These are phyloP conservation scores for Philaethria dido DNA, from an alignment of 2,888 invertebrate genomes.

Conservation along the genomic window DNA sequence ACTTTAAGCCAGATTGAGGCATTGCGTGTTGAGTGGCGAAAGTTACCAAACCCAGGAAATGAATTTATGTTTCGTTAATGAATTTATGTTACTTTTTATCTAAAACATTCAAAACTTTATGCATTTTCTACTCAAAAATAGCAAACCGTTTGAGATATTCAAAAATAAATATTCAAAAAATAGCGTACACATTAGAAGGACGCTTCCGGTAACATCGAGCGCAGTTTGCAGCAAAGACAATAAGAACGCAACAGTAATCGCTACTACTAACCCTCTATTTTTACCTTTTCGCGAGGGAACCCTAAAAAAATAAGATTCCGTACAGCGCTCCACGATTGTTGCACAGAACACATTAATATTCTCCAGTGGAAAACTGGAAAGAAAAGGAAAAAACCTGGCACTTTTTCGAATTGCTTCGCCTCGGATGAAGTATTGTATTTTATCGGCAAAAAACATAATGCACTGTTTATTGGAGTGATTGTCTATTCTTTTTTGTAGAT, in stretches of 20 bases:
- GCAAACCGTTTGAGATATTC: no score
- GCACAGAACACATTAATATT: constrained; percentile 43
- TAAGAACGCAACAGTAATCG: constrained; percentile 37
- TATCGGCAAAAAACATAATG: constrained; percentile 42
- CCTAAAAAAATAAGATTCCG: constrained; percentile 44
- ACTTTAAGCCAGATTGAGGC: no score
- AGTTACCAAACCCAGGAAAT: no score
- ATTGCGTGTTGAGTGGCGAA: no score
- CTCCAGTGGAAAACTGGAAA: constrained; percentile 39
- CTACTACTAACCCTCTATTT: constrained; percentile 32
- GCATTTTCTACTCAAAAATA: no score
- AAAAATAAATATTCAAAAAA: not conserved
- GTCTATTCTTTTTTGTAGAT: constrained; percentile 30
- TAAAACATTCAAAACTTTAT: no score
- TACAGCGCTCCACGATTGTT: constrained; percentile 40
- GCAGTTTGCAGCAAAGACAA: constrained; percentile 24
- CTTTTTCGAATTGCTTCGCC: constrained; percentile 43
- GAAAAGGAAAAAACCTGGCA: constrained; percentile 38
- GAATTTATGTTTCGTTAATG: no score
- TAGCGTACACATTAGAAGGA: not conserved
- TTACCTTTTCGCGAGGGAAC: constrained; percentile 39
- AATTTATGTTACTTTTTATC: no score
- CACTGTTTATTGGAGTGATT: constrained; percentile 40
- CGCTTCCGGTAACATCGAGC: constrained; percentile 7
- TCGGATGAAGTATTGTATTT: constrained; percentile 42